Evolutionary conservation across 1,140 invertebrate species (phyloP).

Genomic region (Euura saliciscinereae): DNA sequence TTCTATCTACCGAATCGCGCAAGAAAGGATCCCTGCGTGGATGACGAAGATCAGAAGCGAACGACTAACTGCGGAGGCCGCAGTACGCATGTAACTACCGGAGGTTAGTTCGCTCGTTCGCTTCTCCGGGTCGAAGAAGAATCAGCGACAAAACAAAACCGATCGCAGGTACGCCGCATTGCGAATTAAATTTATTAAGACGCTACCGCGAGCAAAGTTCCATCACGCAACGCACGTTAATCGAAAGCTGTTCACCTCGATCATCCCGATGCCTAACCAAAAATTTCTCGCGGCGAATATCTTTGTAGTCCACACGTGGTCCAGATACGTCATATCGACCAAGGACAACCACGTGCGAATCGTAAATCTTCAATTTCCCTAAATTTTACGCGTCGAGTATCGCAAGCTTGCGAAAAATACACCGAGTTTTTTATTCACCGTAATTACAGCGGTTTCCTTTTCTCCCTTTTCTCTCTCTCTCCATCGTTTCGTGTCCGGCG

Average conservation of each 20-base stretch:
- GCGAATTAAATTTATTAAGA: conserved; percentile 4
- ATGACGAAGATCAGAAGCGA: not conserved
- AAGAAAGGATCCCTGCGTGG: conserved; percentile 1
- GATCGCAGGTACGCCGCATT: not conserved
- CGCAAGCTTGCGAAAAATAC: not conserved
- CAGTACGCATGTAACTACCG: too few species aligned
- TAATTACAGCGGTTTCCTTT: not conserved
- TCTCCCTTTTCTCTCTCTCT: not conserved
- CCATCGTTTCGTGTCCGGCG: not conserved
- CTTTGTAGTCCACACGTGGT: conserved; percentile 2
- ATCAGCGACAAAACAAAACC: not conserved
- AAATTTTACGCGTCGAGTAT: not conserved
- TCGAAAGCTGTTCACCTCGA: conserved; percentile 3
- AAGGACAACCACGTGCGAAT: conserved; percentile 4
- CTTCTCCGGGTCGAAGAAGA: not conserved
- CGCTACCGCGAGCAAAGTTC: not conserved
- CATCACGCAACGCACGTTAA: not conserved
- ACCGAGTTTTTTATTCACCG: too few species aligned
- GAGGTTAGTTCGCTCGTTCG: too few species aligned
- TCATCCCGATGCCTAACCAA: conserved; percentile 3
- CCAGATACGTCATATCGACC: not conserved
- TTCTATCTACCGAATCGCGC: conserved; percentile 6
- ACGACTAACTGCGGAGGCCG: not conserved
- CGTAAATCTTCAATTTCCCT: not conserved
- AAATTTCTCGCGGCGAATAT: not conserved